Evolutionary conservation across 2,888 invertebrate species (phyloP).

Genomic region (Elegia similella): DNA sequence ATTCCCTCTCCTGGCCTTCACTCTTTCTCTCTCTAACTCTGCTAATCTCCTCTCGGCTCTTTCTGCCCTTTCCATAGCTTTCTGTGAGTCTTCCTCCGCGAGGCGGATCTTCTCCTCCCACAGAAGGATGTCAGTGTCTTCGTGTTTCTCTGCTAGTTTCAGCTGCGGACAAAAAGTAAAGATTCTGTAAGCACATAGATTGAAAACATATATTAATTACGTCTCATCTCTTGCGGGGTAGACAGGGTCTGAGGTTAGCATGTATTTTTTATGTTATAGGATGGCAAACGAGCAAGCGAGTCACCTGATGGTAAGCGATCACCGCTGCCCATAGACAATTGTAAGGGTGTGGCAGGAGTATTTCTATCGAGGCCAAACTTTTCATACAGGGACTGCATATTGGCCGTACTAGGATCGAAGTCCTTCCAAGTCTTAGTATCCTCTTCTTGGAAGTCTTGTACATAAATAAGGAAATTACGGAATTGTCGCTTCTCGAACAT

Average conservation of each 20-base stretch:
- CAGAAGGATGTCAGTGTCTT: slow-evolving; percentile 84
- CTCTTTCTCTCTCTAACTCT: slow-evolving; percentile 35
- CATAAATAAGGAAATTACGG: slow-evolving; percentile 97
- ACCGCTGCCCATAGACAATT: no score
- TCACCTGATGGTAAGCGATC: no score
- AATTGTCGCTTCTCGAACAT: slow-evolving; percentile 99
- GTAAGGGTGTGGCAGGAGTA: no score
- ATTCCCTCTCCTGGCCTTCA: slow-evolving; percentile 37
- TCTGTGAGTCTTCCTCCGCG: slow-evolving; percentile 85
- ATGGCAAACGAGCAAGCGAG: no score
- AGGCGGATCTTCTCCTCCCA: slow-evolving; percentile 86
- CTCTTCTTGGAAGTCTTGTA: slow-evolving; percentile 95
- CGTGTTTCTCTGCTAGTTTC: slow-evolving; percentile 84
- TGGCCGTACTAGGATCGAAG: slow-evolving; percentile 92
- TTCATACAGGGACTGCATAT: slow-evolving; percentile 94
- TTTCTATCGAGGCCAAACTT: slow-evolving; percentile 98
- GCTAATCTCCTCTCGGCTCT: slow-evolving; percentile 52
- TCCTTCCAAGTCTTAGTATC: slow-evolving; percentile 97
- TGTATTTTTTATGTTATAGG: no score
- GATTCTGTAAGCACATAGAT: no score
- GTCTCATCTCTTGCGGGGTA: no score
- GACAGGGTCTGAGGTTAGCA: no score
- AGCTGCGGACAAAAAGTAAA: slow-evolving; percentile 52
- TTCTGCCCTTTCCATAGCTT: slow-evolving; percentile 83
- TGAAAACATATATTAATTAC: no score